Evolutionary conservation across 2,797 vertebrate species (phyloP), one percentile per base, ranked within the genome.

Genomic region (Rhyacichthys aspro): DNA sequence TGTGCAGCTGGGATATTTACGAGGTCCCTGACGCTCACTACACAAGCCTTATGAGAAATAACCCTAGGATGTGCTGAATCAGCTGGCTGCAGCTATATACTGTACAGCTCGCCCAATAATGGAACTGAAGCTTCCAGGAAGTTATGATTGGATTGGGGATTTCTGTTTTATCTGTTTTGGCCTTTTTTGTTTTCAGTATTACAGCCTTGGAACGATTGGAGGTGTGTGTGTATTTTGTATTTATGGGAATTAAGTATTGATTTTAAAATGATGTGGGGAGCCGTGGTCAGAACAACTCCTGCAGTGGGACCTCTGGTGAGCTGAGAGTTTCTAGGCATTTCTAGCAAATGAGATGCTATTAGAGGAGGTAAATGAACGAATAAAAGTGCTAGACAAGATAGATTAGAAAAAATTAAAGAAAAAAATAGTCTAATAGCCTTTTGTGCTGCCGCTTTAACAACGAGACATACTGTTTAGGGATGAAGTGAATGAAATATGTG

Each of bases 21-120:
- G 81, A 84, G 71, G 63, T 80, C 61, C 76, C 76, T 8, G 75
- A 68, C 42, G 54, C 74, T 74, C 59, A 38, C 73, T 37, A 55
- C 70, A 57, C 74, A 62, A 45, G 74, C 63, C 74, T 74, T 60
- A 68, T 88, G 89, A 89, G 85, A 82, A 85, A 87, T 73, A 82
- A 86, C 80, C 75, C 49, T 3, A n/a, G 65, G 60, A 86, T 80
- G 60, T 73, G 87, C 87, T 87, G 89, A 89, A 45, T 90, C 87
- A 84, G 87, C 86, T 3, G 37, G 12, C 54, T 67, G 72, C 74
- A 42, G 73, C 72, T 47, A 46, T 47, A 67, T 55, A 62, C 59
- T 52, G 49, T 52, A 42, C 55, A 43, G 12, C 72, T 67, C 49
- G 37, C 70, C 54, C 45, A 63, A 74, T 82, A 74, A 87, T 80